Evolutionary conservation across 2,797 vertebrate species (phyloP).

Genomic region (Darevskia nairensis): DNA sequence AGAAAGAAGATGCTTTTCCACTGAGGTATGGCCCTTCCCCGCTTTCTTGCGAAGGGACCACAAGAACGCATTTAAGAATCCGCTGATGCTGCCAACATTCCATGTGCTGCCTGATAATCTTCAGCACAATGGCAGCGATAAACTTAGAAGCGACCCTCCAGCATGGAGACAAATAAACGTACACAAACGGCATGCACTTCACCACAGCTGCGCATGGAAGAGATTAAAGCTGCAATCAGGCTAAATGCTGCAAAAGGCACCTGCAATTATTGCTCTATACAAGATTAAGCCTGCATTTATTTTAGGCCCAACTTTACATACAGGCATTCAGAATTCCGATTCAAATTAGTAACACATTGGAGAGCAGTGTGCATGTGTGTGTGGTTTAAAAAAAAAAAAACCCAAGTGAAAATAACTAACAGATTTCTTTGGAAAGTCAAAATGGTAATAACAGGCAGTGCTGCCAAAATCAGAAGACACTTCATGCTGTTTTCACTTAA

Average conservation of each 20-base stretch:
- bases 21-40: too few species aligned
- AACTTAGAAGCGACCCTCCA: constrained; percentile 19
- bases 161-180: constrained; percentile 33
- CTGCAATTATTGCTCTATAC: constrained; percentile 65
- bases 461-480: constrained; percentile 48
- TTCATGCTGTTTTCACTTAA: constrained; percentile 52
- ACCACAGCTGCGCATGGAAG: constrained; percentile 56
- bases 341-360: constrained; percentile 24
- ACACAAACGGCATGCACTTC: constrained; percentile 49
- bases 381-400: background rate
- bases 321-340: constrained; percentile 27
- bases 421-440: constrained; percentile 42
- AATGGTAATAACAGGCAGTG: constrained; percentile 2
- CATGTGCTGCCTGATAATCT: background rate
- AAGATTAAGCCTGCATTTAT: constrained; percentile 57
- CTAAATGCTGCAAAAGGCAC: constrained; percentile 63
- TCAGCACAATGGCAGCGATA: constrained; percentile 20
- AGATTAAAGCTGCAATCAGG: constrained; percentile 62
- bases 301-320: constrained; percentile 46
- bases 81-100: background rate
- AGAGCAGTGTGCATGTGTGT: background rate
- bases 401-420: constrained; percentile 36
- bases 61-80: background rate
- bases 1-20: too few species aligned
- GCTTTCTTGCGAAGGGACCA: background rate